Conservation (phyloP, 2,888 invertebrate species). For the Sipha maydis region DNA sequence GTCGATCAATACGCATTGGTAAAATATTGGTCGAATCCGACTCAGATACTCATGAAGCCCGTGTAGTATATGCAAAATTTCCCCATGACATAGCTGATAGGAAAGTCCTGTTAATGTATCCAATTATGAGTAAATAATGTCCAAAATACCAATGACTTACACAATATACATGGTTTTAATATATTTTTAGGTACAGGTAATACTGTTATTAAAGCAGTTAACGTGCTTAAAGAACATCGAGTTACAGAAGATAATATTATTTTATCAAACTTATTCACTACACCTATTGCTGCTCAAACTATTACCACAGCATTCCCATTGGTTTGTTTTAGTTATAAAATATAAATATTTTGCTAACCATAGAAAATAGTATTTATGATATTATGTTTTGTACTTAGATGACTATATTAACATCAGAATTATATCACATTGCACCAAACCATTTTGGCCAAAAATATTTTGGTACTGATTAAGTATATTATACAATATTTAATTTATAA, state of each 20-base stretch:
- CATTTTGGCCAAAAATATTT: conserved; percentile 99
- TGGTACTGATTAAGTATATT: conserved; percentile 84
- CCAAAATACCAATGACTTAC: conserved; percentile 17
- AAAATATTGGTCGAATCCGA: conserved; percentile 98
- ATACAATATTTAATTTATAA: neutral
- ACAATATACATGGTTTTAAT: neutral
- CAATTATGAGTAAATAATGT: conserved; percentile 86
- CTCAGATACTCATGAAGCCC: conserved; percentile 94
- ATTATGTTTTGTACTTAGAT: conserved; percentile 70
- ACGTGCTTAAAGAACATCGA: conserved; percentile 91
- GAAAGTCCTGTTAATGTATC: conserved; percentile 95
- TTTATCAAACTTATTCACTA: conserved; percentile 96
- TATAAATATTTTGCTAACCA: neutral
- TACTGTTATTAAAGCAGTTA: conserved; percentile 93
- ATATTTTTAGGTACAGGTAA: conserved; percentile 81
- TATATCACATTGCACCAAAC: conserved; percentile 94
- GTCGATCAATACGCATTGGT: conserved; percentile 96
- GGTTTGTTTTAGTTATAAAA: conserved; percentile 66
- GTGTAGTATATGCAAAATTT: conserved; percentile 96
- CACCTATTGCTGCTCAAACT: conserved; percentile 87
- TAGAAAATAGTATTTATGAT: neutral
- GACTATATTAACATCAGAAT: conserved; percentile 95
- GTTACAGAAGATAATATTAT: conserved; percentile 95
- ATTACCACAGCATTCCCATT: conserved; percentile 84
- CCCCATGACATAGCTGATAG: conserved; percentile 93